Base-by-base conservation (phyloP, 2,113 vertebrate genomes). In the Otolemur garnettii region DNA sequence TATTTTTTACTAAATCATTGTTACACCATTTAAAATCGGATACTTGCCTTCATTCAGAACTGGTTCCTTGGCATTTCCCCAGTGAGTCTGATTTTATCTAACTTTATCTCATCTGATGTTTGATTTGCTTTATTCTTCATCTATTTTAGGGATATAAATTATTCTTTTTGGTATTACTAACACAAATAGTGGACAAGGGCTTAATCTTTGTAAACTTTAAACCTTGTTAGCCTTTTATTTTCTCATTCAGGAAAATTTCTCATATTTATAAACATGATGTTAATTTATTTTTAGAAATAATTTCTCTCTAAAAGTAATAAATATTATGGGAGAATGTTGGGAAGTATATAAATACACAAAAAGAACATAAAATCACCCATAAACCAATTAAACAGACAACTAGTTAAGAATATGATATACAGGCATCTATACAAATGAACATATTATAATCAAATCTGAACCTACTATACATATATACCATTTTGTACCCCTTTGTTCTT, bases 171-270 rank as follows among this genome's bases (percentile, higher is more conserved):
- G 33, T 68, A 21, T 62, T 86, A 78, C 6, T 71, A 59, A 80
- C 75, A 93, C 72, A 94, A 84, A 55, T 42, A 26, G 62, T 4
- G 35, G 13, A 45, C 11, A 66, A 19, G 4, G 28, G 5, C 50
- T 68, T 42, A 45, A 26, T 45, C 90, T 83, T 96, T 96, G 28
- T 85, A 87, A 53, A 80, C 14, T 93, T 92, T 91, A 92, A 96
- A 81, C 80, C 12, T 80, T 69, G 2, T 75, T 59, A 69, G 50
- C 10, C 11, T 92, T 80, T 87, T 91, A 80, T 89, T 55, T 86
- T 71, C 33, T 87, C 15, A 59, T 26, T 14, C 9, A 94, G 38
- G 12, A 93, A 80, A 77, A 12, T n/a, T 60, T 59, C 12, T 94
- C 64, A 42, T 71, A 28, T 26, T 85, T 90, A 35, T 84, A 80